Percentiles rank a stretch among this genome's conserved stretches.
phyloP scores from a whole-genome alignment of 2,797 vertebrate genomes.

The Eremophila alpestris region DNA sequence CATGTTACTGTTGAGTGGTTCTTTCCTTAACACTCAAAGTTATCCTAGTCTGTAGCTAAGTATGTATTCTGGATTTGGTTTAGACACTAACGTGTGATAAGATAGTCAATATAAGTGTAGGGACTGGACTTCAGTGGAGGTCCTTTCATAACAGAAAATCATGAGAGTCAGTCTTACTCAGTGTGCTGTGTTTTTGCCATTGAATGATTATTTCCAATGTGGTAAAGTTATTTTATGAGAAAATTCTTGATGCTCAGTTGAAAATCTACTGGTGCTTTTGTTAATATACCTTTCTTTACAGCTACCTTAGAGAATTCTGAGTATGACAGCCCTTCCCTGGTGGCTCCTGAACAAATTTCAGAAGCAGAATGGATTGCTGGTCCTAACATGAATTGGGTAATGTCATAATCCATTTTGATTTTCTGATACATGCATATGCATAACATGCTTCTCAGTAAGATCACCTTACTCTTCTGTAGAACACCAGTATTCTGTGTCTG shows the following conservation, averaged over 20 bases:
- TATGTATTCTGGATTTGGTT: background rate
- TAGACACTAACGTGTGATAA: background rate
- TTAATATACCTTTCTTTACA: slow-evolving; percentile 20
- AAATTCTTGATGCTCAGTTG: background rate
- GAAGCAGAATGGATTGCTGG: slow-evolving; percentile 72
- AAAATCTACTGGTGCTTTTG: background rate
- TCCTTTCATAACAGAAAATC: background rate
- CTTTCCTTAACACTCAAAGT: background rate
- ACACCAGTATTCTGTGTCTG: background rate
- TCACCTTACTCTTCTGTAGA: background rate
- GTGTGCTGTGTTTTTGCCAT: background rate
- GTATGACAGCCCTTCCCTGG: background rate
- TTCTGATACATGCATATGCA: background rate
- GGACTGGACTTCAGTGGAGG: background rate
- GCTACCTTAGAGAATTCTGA: slow-evolving; percentile 66
- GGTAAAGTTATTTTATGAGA: background rate
- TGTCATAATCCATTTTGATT: background rate
- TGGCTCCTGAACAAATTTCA: slow-evolving; percentile 20
- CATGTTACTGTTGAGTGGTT: background rate
- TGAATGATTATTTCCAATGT: background rate
- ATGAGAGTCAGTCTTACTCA: background rate
- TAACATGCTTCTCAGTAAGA: background rate
- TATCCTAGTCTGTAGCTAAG: background rate
- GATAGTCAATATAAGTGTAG: background rate
- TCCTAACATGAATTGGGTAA: slow-evolving; percentile 70